Evolutionary conservation across 1,140 invertebrate species (phyloP).

Genomic region (Drosophila lacertosa): DNA sequence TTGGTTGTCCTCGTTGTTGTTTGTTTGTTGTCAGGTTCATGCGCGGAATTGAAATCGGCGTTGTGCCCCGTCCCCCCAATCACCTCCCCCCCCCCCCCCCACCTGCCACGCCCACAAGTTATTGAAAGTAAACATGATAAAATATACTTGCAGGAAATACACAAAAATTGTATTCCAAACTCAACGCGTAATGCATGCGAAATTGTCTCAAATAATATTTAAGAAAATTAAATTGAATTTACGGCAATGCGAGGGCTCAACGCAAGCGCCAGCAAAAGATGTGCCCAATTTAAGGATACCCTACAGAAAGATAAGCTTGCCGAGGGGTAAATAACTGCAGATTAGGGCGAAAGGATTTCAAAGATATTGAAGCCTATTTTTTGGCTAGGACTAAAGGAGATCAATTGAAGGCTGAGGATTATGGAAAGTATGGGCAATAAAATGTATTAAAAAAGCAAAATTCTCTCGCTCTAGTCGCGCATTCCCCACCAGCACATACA

Average conservation of each 20-base stretch:
- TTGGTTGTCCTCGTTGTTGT: constrained; percentile 23
- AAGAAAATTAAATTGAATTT: constrained; percentile 83
- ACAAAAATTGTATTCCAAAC: constrained; percentile 63
- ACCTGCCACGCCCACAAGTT: constrained; percentile 43
- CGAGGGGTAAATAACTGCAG: background rate
- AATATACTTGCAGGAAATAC: constrained; percentile 54
- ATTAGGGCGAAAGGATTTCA: background rate
- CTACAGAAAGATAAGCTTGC: background rate
- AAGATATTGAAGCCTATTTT: too few species aligned
- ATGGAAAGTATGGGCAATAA: too few species aligned
- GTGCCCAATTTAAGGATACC: background rate
- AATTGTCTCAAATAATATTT: constrained; percentile 82
- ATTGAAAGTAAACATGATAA: constrained; percentile 81
- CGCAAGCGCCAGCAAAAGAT: background rate
- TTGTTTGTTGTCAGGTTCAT: constrained; percentile 57
- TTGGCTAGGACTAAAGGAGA: too few species aligned
- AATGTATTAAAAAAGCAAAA: too few species aligned
- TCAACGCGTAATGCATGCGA: constrained; percentile 64
- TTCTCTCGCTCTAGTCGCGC: too few species aligned
- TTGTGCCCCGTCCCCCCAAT: background rate
- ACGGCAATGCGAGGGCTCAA: constrained; percentile 32
- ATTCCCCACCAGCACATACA: background rate
- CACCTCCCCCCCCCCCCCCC: background rate
- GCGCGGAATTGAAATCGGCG: constrained; percentile 53
- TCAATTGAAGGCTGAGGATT: too few species aligned